Conservation (phyloP, 2,888 invertebrate genomes). For the Diplazon laetatorius region DNA sequence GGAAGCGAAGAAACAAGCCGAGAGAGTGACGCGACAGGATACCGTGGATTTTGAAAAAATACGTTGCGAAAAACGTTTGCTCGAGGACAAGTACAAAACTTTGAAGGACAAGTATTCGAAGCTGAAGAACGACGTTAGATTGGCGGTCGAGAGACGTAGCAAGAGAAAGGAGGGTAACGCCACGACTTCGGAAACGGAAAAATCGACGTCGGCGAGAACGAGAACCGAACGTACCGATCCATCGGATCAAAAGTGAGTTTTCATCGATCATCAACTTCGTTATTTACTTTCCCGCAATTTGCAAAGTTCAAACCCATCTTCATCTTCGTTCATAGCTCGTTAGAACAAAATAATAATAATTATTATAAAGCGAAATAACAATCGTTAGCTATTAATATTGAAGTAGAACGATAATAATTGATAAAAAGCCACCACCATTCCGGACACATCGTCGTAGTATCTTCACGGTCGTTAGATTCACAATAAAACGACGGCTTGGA, state of each 20-base stretch:
- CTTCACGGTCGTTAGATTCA: slow-evolving; percentile 71
- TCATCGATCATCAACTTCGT: slow-evolving; percentile 21
- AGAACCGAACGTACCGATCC: slow-evolving; percentile 85
- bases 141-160: slow-evolving; percentile 90
- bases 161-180: slow-evolving; percentile 84
- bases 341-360: not conserved
- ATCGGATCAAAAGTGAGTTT: slow-evolving; percentile 81
- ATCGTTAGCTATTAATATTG: slow-evolving; percentile 21
- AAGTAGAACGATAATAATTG: slow-evolving; percentile 21
- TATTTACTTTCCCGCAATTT: slow-evolving; percentile 11
- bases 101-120: slow-evolving; percentile 92
- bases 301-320: no score
- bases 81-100: slow-evolving; percentile 91
- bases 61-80: slow-evolving; percentile 87
- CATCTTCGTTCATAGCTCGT: slow-evolving; percentile 9
- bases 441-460: slow-evolving; percentile 65
- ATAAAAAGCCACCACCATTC: slow-evolving; percentile 62
- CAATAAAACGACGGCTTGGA: not conserved
- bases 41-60: slow-evolving; percentile 85
- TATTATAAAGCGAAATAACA: not conserved
- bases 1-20: slow-evolving; percentile 80
- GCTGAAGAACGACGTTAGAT: slow-evolving; percentile 91
- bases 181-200: slow-evolving; percentile 91
- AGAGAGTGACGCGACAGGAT: slow-evolving; percentile 75
- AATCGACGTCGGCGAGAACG: slow-evolving; percentile 87